phyloP scores from a whole-genome alignment of 2,113 vertebrate genomes.

The Tachysurus fulvidraco region DNA sequence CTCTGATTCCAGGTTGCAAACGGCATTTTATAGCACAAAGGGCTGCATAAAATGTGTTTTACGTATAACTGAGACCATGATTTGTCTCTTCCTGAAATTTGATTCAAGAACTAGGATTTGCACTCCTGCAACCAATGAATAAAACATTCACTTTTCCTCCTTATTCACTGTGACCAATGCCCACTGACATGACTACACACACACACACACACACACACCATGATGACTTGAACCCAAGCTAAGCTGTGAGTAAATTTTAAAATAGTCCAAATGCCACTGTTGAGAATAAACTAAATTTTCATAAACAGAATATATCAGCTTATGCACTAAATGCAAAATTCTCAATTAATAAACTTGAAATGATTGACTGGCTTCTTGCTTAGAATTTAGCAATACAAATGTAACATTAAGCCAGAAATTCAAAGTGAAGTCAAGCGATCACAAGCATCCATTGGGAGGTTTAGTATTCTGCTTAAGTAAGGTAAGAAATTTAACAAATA shows the following conservation, averaged over 20 bases:
- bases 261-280: not conserved
- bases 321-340: not conserved
- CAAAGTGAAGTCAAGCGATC: not conserved
- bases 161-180: not conserved
- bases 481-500: not conserved
- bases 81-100: not conserved
- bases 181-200: not conserved
- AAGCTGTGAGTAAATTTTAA: not conserved
- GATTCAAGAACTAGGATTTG: not conserved
- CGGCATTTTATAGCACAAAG: not conserved
- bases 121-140: not conserved
- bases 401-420: not conserved
- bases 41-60: not conserved
- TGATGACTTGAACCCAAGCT: not conserved
- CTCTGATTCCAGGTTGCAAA: not conserved
- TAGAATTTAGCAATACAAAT: not conserved
- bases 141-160: not conserved
- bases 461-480: not conserved
- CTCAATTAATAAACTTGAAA: slow-evolving; percentile 11
- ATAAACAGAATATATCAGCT: not conserved
- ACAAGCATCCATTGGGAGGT: not conserved
- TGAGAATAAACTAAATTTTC: not conserved
- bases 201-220: not conserved
- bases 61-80: not conserved
- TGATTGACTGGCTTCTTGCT: not conserved